Base-by-base conservation (phyloP, 2,797 vertebrate genomes). In the Thripadectes ignobilis region DNA sequence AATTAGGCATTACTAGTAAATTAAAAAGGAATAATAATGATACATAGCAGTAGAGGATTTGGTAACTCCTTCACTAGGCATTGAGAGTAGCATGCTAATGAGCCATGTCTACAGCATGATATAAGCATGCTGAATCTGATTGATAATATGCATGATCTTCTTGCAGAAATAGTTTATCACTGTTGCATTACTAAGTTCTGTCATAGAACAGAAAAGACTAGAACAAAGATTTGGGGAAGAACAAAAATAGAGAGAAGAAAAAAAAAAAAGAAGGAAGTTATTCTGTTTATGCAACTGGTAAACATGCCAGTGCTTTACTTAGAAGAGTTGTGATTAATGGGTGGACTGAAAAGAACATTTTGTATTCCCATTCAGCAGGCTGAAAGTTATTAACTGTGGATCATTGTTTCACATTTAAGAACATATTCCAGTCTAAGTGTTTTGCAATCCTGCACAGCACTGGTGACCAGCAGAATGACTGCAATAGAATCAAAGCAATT, bases 41-140 rank as follows among this genome's bases (percentile, higher is more conserved):
- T 48, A 57, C 73, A 90, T 67, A 88, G 30, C 41, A 80, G 15
- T 43, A 69, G 52, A 92, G 41, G 52, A 89, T 26, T 34, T 74
- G 45, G 52, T 55, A 82, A 90, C 59, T 89, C 63, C 88, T 94
- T 86, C 77, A 52, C 45, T 43, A 91, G 38, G 17, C 67, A 9
- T 20, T 73, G 51, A 89, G n/a, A 85, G 45, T 67, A 94, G 41
- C 74, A 63, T 73, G 39, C 4, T 94, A 93, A 96, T 94, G 90
- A 95, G 41, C 71, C 72, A 45, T 71, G 57, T 45, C 62, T 87
- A 48, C 20, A 51, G 61, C 49, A 71, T 52, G 46, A 49, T 66
- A 68, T 27, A 89, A 68, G 21, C 46, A 34, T 48, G 71, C 59
- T 55, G 38, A 77, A 55, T 75, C 73, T 78, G 78, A 89, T 36